phyloP scores from a whole-genome alignment of 2,113 vertebrate genomes.

The Rhynchopsitta pachyrhyncha region DNA sequence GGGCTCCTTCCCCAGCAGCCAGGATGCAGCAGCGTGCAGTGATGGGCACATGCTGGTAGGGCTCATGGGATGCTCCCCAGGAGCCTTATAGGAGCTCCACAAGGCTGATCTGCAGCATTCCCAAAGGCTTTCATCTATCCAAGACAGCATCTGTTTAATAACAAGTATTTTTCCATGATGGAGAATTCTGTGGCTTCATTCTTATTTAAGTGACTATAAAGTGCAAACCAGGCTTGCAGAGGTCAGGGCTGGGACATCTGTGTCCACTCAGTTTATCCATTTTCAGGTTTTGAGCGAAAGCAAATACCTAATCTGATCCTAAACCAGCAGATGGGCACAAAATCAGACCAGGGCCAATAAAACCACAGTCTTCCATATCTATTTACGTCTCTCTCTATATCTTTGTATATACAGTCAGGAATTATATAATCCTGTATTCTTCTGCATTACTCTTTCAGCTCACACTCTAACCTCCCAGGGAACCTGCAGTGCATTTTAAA shows the following conservation, averaged over 20 bases:
- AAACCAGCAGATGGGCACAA: neutral
- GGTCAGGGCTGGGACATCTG: neutral
- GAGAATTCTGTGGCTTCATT: neutral
- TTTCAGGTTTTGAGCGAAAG: neutral
- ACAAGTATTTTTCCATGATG: neutral
- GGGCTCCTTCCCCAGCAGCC: neutral
- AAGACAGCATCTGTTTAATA: accelerated
- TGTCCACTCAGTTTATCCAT: neutral
- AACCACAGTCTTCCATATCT: neutral
- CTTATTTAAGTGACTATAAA: neutral
- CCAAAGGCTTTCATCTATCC: neutral
- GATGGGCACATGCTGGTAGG: neutral
- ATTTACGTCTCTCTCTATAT: too few relatives aligned
- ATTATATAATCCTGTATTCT: neutral
- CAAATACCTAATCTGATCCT: neutral
- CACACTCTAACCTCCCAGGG: neutral
- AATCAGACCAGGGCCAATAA: neutral
- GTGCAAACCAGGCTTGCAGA: neutral
- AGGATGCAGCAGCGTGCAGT: accelerated
- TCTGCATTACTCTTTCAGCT: neutral
- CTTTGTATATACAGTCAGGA: neutral
- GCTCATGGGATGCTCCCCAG: neutral
- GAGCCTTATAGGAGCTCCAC: neutral
- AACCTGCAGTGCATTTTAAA: constrained; percentile 14
- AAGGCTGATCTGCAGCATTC: neutral